Evolutionary conservation across 2,888 invertebrate genomes (phyloP).

Genomic region (Malacosoma neustria): DNA sequence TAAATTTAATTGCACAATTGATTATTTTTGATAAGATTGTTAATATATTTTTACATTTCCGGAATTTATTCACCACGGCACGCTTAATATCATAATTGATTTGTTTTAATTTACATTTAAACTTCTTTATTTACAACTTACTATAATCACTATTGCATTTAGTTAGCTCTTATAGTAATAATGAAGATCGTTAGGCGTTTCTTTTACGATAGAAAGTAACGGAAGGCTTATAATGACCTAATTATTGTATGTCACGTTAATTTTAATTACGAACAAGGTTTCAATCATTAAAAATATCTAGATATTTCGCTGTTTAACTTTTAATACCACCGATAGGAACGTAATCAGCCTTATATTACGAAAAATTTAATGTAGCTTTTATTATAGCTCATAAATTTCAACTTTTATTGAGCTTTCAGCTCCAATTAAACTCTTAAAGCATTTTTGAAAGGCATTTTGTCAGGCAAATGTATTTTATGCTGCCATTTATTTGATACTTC

Average conservation of each 20-base stretch:
- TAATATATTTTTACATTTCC: background rate
- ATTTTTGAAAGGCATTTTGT: slow-evolving; percentile 14
- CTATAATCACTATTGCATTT: slow-evolving; percentile 1
- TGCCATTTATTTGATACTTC: background rate
- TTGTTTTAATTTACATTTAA: background rate
- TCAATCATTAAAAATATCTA: background rate
- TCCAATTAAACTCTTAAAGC: slow-evolving; percentile 16
- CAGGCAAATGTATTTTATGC: slow-evolving; percentile 4
- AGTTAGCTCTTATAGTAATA: background rate
- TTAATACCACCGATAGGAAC: slow-evolving; percentile 15
- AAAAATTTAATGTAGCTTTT: slow-evolving; percentile 21
- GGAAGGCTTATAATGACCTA: background rate
- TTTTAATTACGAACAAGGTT: background rate
- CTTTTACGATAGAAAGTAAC: slow-evolving; percentile 1
- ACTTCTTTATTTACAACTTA: slow-evolving; percentile 1
- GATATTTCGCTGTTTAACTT: slow-evolving; percentile 7
- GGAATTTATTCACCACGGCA: background rate
- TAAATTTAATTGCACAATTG: background rate
- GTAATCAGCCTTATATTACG: slow-evolving; percentile 17
- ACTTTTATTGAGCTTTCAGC: slow-evolving; percentile 20
- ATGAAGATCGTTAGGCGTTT: slow-evolving; percentile 2
- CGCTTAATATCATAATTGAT: background rate
- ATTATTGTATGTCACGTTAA: slow-evolving; percentile 1
- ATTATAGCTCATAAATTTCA: slow-evolving; percentile 20
- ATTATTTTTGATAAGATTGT: background rate